phyloP scores from a whole-genome alignment of 1,140 invertebrate genomes.

The Aplysia californica region DNA sequence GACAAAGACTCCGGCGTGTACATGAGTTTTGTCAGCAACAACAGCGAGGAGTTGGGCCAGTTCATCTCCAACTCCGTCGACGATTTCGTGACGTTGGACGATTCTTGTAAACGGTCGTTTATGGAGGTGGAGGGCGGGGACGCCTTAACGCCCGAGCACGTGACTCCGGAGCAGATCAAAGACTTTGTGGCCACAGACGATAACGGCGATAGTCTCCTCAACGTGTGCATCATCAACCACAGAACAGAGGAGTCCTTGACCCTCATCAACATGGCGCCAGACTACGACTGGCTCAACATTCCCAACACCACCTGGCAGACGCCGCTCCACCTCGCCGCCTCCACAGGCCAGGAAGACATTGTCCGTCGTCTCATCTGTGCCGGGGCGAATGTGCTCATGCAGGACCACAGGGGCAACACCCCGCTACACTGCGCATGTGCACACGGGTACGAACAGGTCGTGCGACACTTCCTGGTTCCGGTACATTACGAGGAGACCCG shows the following conservation, averaged over 20 bases:
- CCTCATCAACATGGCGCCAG: slow-evolving; percentile 19
- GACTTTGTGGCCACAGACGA: no score
- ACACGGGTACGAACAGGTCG: slow-evolving; percentile 76
- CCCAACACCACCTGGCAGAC: slow-evolving; percentile 65
- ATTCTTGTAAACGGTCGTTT: no score
- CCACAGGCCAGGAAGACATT: slow-evolving; percentile 75
- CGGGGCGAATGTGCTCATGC: slow-evolving; percentile 70
- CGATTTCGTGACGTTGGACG: no score
- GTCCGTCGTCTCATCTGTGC: slow-evolving; percentile 75
- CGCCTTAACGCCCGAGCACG: no score
- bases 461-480: slow-evolving; percentile 66
- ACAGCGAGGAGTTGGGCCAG: no score
- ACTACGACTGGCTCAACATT: not conserved
- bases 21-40: no score
- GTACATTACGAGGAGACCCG: slow-evolving; percentile 18
- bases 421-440: slow-evolving; percentile 84
- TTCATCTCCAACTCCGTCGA: no score
- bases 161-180: no score
- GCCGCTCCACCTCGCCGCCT: slow-evolving; percentile 78
- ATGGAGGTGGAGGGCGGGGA: no score
- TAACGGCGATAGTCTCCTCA: slow-evolving; percentile 15
- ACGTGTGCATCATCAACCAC: slow-evolving; percentile 20
- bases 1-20: no score
- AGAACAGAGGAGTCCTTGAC: not conserved
- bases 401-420: slow-evolving; percentile 67